These are phyloP conservation scores for Monomorium pharaonis DNA, from an alignment of 1,140 invertebrate genomes.

Conservation along the genomic window DNA sequence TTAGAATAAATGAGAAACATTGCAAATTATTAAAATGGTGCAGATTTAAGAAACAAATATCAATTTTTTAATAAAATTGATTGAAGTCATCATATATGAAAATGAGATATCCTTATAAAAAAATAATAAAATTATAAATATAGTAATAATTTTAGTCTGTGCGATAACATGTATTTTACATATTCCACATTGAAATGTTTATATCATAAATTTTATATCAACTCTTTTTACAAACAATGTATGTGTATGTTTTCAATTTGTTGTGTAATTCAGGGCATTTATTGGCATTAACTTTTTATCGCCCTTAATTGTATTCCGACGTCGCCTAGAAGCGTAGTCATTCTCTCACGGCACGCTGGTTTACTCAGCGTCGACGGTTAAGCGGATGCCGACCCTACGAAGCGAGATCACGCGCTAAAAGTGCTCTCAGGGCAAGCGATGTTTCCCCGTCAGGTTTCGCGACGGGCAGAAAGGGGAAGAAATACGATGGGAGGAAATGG, in stretches of 20 bases:
- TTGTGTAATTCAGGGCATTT: background rate
- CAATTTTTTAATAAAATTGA: too few relatives aligned
- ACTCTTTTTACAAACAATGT: background rate
- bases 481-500: constrained; percentile 17
- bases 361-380: constrained; percentile 10
- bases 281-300: background rate
- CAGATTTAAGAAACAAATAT: too few relatives aligned
- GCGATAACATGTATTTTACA: too few relatives aligned
- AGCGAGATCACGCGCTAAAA: constrained; percentile 40
- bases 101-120: too few relatives aligned
- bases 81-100: too few relatives aligned
- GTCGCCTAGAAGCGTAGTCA: too few relatives aligned
- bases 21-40: too few relatives aligned
- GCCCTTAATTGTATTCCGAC: background rate
- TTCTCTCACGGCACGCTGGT: background rate
- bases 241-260: background rate
- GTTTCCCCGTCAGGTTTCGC: constrained; percentile 19
- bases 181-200: background rate
- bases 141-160: too few relatives aligned
- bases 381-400: background rate
- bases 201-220: background rate
- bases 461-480: background rate
- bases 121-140: too few relatives aligned
- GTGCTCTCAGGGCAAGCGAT: constrained; percentile 19
- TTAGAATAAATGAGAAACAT: too few relatives aligned